These are phyloP conservation scores for Polyodon spathula DNA, from an alignment of 2,113 vertebrate species.

Conservation along the genomic window DNA sequence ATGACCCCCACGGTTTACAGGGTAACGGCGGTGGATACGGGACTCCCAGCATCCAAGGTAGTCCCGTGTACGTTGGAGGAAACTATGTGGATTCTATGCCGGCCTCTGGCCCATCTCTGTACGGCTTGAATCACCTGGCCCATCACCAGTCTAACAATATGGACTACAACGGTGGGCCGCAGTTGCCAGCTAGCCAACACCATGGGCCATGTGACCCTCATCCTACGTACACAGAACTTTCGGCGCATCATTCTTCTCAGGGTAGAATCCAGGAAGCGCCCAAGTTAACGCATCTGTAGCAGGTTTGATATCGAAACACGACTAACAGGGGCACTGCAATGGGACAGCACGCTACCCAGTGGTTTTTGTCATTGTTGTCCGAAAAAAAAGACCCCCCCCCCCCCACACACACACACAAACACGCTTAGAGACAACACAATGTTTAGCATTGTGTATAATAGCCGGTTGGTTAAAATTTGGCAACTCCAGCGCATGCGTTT, in stretches of 20 bases:
- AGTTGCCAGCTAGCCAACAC: conserved; percentile 76
- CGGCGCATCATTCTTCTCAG: conserved; percentile 91
- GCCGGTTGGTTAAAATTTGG: too few species aligned
- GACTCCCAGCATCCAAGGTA: conserved; percentile 77
- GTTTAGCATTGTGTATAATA: too few species aligned
- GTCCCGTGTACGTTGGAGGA: conserved; percentile 82
- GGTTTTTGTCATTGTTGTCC: conserved; percentile 36
- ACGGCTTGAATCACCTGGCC: conserved; percentile 85
- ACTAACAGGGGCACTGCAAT: conserved; percentile 41
- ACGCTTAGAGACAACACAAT: too few species aligned
- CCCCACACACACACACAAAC: too few species aligned
- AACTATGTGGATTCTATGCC: conserved; percentile 87
- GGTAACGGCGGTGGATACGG: conserved; percentile 73
- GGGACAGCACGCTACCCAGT: conserved; percentile 39
- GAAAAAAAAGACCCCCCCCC: too few species aligned
- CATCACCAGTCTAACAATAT: conserved; percentile 82
- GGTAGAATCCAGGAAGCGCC: conserved; percentile 99
- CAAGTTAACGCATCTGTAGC: conserved; percentile 98
- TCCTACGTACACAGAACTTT: conserved; percentile 87
- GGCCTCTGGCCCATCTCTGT: conserved; percentile 81
- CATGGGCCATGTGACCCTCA: conserved; percentile 87
- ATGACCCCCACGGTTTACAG: conserved; percentile 84
- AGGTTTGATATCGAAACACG: conserved; percentile 41
- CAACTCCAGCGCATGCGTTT: too few species aligned
- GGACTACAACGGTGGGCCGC: conserved; percentile 83